These are phyloP conservation scores for Notarius quadriscutis DNA, from an alignment of 2,113 vertebrate species.

Conservation along the genomic window DNA sequence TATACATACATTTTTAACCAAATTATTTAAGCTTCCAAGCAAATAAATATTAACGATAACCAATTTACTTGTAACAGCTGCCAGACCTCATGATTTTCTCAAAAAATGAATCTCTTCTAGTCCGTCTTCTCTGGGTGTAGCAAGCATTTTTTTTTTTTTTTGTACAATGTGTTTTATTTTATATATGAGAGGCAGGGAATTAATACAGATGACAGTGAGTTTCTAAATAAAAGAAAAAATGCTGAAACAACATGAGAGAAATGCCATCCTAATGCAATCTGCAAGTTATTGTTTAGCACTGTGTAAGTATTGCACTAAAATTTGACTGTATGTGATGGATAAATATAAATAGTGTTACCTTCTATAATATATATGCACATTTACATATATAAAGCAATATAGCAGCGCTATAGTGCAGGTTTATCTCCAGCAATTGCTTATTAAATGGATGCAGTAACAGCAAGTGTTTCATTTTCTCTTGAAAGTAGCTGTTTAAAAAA, in stretches of 20 bases:
- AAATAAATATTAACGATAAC: neutral
- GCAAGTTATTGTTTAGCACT: neutral
- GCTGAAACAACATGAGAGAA: constrained; percentile 8
- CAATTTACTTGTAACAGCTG: neutral
- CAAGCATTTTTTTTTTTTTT: neutral
- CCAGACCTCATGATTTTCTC: neutral
- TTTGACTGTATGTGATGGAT: constrained; percentile 14
- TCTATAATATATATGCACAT: constrained; percentile 24
- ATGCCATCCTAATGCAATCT: neutral
- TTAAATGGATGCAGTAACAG: constrained; percentile 11
- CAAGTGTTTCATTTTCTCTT: constrained; percentile 5
- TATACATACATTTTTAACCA: neutral
- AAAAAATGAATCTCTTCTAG: neutral
- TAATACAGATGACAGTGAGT: constrained; percentile 22
- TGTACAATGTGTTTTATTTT: no score
- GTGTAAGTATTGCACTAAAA: constrained; percentile 5
- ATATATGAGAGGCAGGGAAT: constrained; percentile 2
- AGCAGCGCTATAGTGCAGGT: neutral
- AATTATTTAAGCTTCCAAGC: neutral
- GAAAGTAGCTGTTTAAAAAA: constrained; percentile 38
- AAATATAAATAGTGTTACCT: neutral
- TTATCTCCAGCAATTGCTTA: constrained; percentile 24
- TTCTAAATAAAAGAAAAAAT: constrained; percentile 16
- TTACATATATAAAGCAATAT: constrained; percentile 19
- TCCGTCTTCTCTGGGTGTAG: neutral